A percentile compares a stretch with the other conserved stretches of the same genome.
phyloP scores from a whole-genome alignment of 2,113 vertebrate genomes.

The Sorex araneus region DNA sequence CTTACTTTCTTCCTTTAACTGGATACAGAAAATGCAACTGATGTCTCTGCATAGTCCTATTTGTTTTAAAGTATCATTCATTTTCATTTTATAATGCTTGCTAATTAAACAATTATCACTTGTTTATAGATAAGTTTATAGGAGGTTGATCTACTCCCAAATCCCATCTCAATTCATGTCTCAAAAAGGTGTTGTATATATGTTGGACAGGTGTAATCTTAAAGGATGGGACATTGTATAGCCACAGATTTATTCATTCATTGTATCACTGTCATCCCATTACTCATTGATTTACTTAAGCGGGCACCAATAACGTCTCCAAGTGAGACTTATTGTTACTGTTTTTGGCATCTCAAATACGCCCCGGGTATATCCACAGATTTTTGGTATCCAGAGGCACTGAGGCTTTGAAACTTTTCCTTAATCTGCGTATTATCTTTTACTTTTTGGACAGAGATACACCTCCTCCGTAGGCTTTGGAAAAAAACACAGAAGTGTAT shows the following conservation, averaged over 20 bases:
- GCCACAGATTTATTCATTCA: background rate
- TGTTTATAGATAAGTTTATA: background rate
- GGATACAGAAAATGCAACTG: conserved; percentile 64
- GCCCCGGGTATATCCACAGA: too few relatives aligned
- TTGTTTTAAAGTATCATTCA: conserved; percentile 56
- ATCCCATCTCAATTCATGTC: background rate
- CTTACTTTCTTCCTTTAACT: conserved; percentile 39
- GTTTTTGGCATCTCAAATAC: too few relatives aligned
- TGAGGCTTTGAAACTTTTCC: background rate
- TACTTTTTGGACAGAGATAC: background rate
- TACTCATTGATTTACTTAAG: too few relatives aligned
- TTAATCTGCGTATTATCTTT: background rate
- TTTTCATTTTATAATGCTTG: conserved; percentile 75
- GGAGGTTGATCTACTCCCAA: background rate
- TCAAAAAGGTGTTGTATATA: background rate
- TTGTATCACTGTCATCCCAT: too few relatives aligned
- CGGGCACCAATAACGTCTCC: too few relatives aligned
- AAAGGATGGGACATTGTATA: background rate
- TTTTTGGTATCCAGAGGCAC: background rate
- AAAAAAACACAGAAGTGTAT: background rate
- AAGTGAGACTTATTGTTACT: too few relatives aligned
- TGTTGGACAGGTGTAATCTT: background rate
- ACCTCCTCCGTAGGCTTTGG: background rate
- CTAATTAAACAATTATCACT: conserved; percentile 55
- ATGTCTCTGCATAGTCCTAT: conserved; percentile 56